phyloP scores from a whole-genome alignment of 2,888 invertebrate species.

The Andricus quercusramuli region DNA sequence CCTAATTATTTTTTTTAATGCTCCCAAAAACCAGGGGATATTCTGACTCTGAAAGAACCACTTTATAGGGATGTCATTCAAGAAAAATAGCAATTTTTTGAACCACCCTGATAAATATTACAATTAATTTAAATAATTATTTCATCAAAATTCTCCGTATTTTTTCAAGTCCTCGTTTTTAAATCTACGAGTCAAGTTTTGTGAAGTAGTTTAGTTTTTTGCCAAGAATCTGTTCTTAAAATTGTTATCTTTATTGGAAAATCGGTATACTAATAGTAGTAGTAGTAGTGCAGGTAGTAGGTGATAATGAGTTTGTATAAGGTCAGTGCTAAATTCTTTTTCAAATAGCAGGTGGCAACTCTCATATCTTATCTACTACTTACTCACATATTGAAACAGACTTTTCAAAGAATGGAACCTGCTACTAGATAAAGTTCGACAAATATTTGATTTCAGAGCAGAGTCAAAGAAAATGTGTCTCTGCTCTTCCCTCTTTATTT shows the following conservation, averaged over 20 bases:
- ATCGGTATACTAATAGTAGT: neutral
- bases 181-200: neutral
- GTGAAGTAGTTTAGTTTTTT: neutral
- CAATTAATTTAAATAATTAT: no score
- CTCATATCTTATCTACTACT: constrained; percentile 54
- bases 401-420: constrained; percentile 17
- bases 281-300: neutral
- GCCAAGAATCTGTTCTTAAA: neutral
- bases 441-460: constrained; percentile 37
- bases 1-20: no score
- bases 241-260: neutral
- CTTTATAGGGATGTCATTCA: no score
- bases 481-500: neutral
- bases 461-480: constrained; percentile 30
- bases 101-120: no score
- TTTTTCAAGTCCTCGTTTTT: no score
- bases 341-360: constrained; percentile 31
- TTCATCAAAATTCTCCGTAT: no score
- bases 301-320: constrained; percentile 27
- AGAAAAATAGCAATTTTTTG: no score
- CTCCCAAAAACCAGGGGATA: no score
- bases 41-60: no score
- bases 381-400: constrained; percentile 29
- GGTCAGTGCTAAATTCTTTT: constrained; percentile 33
- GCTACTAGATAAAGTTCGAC: constrained; percentile 30